These are phyloP conservation scores for Lathronympha strigana DNA, from an alignment of 2,888 invertebrate genomes.

Conservation along the genomic window DNA sequence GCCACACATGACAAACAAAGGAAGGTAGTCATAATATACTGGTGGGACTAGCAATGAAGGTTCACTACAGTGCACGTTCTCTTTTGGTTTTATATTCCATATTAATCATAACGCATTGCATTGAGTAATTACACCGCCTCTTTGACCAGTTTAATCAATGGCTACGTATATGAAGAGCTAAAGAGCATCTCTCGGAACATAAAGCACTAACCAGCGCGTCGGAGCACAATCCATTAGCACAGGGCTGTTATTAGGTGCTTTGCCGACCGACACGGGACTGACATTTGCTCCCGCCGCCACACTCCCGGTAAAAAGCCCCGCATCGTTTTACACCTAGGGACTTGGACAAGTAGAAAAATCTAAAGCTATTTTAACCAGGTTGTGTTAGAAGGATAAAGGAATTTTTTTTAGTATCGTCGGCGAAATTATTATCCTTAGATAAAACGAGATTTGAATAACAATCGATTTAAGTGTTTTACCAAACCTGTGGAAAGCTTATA, in stretches of 20 bases:
- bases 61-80: neutral
- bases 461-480: too few species aligned
- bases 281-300: constrained; percentile 59
- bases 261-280: constrained; percentile 58
- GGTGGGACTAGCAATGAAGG: too few species aligned
- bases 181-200: constrained; percentile 39
- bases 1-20: neutral
- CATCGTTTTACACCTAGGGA: constrained; percentile 32
- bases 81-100: neutral
- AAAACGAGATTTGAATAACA: too few species aligned
- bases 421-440: too few species aligned
- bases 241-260: constrained; percentile 57
- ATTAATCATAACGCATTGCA: neutral
- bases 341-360: constrained; percentile 23
- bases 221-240: constrained; percentile 68
- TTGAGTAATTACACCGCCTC: constrained; percentile 31
- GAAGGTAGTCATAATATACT: too few species aligned
- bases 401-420: too few species aligned
- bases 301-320: constrained; percentile 54
- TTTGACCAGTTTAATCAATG: constrained; percentile 40
- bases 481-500: too few species aligned
- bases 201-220: constrained; percentile 47
- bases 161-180: constrained; percentile 38
- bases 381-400: neutral
- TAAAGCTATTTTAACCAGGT: constrained; percentile 11